These are phyloP conservation scores for Gnathonemus longibarbis DNA, from an alignment of 2,113 vertebrate genomes.

Conservation along the genomic window DNA sequence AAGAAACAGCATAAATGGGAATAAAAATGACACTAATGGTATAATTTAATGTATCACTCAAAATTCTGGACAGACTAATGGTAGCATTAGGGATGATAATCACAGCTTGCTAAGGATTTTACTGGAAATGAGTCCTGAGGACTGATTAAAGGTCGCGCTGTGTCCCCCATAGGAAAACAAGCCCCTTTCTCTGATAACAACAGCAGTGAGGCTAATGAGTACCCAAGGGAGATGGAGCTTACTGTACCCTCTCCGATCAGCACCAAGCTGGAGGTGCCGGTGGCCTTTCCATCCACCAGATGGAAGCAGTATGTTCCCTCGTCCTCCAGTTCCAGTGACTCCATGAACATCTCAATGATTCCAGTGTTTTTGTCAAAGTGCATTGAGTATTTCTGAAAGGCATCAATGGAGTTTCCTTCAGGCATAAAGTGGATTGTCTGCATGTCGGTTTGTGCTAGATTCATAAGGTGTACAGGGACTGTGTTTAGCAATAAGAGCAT, in stretches of 20 bases:
- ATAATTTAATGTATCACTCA: not conserved
- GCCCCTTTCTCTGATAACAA: not conserved
- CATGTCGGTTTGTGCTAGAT: not conserved
- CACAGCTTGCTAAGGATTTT: not conserved
- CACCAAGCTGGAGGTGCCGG: conserved; percentile 86
- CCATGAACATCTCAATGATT: conserved; percentile 93
- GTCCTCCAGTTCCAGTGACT: conserved; percentile 81
- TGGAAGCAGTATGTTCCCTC: conserved; percentile 96
- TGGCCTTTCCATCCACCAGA: conserved; percentile 89
- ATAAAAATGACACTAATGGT: not conserved
- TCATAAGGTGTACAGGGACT: not conserved
- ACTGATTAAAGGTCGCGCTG: not conserved
- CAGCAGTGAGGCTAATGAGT: not conserved
- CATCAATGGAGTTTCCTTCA: not conserved
- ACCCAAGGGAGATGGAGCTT: not conserved
- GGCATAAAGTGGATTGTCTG: not conserved
- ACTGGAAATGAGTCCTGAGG: not conserved
- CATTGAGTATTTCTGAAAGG: conserved; percentile 90
- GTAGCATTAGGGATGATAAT: not conserved
- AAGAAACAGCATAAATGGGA: not conserved
- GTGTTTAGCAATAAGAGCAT: not conserved
- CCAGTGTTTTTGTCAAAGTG: conserved; percentile 77
- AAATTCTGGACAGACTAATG: not conserved
- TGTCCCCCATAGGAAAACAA: not conserved
- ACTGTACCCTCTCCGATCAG: conserved; percentile 84